phyloP scores from a whole-genome alignment of 1,140 invertebrate species.

The Epicauta chinensis region DNA sequence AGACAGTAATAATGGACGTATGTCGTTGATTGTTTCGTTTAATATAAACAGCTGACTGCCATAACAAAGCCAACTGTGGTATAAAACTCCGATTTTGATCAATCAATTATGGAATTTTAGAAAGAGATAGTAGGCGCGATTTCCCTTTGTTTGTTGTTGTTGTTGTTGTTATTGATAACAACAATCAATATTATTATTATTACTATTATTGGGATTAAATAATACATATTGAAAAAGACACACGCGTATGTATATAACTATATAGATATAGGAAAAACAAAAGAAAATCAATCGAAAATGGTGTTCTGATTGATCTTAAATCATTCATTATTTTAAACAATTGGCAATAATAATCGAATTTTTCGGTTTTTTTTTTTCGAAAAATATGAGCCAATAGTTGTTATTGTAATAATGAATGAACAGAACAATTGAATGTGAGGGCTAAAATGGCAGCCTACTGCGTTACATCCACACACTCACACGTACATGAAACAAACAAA shows the following conservation, averaged over 20 bases:
- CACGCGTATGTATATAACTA: neutral
- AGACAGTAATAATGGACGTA: too few species aligned
- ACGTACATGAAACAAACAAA: conserved; percentile 13
- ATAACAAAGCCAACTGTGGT: conserved; percentile 23
- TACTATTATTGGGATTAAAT: too few species aligned
- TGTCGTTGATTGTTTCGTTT: too few species aligned
- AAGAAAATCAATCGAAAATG: neutral
- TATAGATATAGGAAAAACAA: neutral
- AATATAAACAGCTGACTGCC: conserved; percentile 27
- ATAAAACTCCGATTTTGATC: neutral
- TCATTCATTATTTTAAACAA: too few species aligned
- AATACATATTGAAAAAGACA: neutral
- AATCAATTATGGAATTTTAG: conserved; percentile 6
- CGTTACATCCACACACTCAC: conserved; percentile 9
- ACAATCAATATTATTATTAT: too few species aligned
- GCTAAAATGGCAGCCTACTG: conserved; percentile 22
- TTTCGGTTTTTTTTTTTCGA: too few species aligned
- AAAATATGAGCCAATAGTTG: neutral
- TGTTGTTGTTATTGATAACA: neutral
- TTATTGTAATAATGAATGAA: neutral
- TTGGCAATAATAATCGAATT: too few species aligned
- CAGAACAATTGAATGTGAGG: neutral
- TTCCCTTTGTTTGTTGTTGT: too few species aligned
- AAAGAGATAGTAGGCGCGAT: too few species aligned
- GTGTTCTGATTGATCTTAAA: neutral